These are phyloP conservation scores for Coilia nasus DNA, from an alignment of 2,797 vertebrate species.

Conservation along the genomic window DNA sequence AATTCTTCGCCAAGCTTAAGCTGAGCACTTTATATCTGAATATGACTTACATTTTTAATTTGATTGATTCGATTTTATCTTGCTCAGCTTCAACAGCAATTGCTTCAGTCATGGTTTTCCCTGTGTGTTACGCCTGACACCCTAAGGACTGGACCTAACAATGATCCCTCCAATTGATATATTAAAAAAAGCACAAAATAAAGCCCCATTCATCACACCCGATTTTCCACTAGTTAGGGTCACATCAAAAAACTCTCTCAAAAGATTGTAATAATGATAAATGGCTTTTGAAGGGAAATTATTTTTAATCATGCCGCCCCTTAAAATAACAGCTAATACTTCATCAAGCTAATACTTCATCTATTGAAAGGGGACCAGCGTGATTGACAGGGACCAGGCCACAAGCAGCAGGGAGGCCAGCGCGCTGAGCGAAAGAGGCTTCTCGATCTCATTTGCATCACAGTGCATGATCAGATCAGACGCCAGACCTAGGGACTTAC, in stretches of 20 bases:
- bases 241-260: background rate
- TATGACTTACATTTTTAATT: constrained; percentile 42
- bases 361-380: background rate
- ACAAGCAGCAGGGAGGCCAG: background rate
- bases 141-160: background rate
- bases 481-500: background rate
- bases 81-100: constrained; percentile 31
- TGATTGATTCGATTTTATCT: constrained; percentile 47
- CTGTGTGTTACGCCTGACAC: background rate
- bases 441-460: constrained; percentile 17
- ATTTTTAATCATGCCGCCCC: constrained; percentile 12
- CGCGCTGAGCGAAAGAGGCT: background rate
- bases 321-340: background rate
- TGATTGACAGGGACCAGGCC: constrained; percentile 6
- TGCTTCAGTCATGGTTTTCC: constrained; percentile 27
- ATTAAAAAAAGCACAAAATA: background rate
- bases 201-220: background rate
- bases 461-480: constrained; percentile 1
- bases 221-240: background rate
- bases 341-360: background rate
- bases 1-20: constrained; percentile 24
- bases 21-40: constrained; percentile 32
- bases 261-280: background rate
- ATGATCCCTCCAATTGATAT: background rate
- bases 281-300: constrained; percentile 4